Base-by-base conservation (phyloP, 2,888 invertebrate species). In the Chymomyza caudatula region DNA sequence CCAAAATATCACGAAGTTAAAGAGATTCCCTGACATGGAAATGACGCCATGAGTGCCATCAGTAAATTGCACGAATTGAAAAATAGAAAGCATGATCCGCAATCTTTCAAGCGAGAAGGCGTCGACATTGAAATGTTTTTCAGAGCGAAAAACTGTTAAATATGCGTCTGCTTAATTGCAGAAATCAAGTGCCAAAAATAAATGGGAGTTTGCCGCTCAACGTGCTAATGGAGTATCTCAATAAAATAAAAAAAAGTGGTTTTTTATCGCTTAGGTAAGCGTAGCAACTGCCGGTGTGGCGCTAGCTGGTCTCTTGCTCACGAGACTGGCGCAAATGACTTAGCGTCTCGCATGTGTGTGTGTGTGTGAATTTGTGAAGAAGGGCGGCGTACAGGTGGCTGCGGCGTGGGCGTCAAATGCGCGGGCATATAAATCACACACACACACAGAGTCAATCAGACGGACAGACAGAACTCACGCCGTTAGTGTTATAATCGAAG, bases 311-410 rank as follows among this genome's bases (percentile, higher is more conserved):
- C 29, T 37, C 11, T 29, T n/a, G 68, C 74, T 76, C 74, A 74
- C 74, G 73, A 76, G 73, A 68, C 74, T 74, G 65, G 73, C 76
- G 76, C 76, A 68, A 77, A 74, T 65, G 74, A 77, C 77, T 65
- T 75, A 65, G 4, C 23, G 11, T 22, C 22, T 17, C 47, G n/a
- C 29, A n/a, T 15, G 15, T 15, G 19, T 52, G 56, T 23, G 52
- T 68, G 51, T 67, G 47, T 63, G 53, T 63, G 65, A 74, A 67
- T 76, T 58, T 59, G 65, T 63, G 67, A n/a, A 29, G 29, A 58
- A 70, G 82, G 84, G 80, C 82, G 84, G 80, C 80, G 80, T 81
- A 84, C 80, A 81, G 85, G 80, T 81, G 84, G 80, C 82, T 69
- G 67, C 85, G 74, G 78, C 69, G 67, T 78, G 78, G 65, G 85